Evolutionary conservation across 1,140 invertebrate genomes (phyloP).

Genomic region (Lasaia peninsularis): DNA sequence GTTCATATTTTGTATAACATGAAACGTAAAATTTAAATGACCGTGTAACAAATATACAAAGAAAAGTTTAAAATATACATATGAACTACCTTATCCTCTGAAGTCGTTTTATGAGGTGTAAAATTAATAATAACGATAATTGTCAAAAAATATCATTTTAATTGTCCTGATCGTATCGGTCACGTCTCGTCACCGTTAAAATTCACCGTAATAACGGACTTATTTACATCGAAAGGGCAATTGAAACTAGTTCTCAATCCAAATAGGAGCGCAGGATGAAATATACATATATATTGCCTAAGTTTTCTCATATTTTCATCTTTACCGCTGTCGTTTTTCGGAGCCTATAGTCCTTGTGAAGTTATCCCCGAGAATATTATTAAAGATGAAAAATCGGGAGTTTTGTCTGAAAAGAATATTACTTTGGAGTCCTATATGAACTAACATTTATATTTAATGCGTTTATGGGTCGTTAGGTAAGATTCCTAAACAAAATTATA

Average conservation of each 20-base stretch:
- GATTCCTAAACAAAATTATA: no score
- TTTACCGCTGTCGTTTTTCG: slow-evolving; percentile 12
- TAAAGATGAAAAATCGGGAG: slow-evolving; percentile 6
- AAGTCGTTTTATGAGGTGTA: no score
- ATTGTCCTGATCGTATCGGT: background rate
- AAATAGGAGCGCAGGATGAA: slow-evolving; percentile 39
- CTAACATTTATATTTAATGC: no score
- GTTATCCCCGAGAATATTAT: background rate
- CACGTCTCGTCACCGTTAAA: slow-evolving; percentile 11
- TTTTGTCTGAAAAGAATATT: slow-evolving; percentile 3
- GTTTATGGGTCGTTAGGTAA: no score
- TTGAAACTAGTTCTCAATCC: slow-evolving; percentile 30
- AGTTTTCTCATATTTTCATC: slow-evolving; percentile 39
- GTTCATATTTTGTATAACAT: no score
- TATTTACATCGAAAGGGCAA: slow-evolving; percentile 33
- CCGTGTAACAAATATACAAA: no score
- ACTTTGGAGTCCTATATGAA: background rate
- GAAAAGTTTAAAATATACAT: no score
- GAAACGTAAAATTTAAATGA: no score
- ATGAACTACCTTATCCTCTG: no score
- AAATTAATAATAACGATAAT: no score
- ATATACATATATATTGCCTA: slow-evolving; percentile 40
- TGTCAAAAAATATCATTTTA: no score
- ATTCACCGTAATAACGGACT: slow-evolving; percentile 21
- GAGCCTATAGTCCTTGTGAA: slow-evolving; percentile 15